Base-by-base conservation (phyloP, 2,113 vertebrate species). In the Acinonyx jubatus region DNA sequence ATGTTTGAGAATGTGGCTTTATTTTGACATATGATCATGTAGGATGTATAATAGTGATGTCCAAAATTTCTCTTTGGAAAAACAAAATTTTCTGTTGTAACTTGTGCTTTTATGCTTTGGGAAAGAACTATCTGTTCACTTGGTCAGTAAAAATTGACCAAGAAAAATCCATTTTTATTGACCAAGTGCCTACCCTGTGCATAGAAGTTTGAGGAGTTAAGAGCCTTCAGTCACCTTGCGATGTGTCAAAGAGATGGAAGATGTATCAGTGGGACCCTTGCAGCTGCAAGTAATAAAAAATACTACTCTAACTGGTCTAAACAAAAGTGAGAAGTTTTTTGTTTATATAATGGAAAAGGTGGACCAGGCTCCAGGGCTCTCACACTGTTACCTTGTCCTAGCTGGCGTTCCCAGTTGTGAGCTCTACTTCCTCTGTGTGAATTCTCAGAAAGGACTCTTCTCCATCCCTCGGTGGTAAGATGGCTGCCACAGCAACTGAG, bases 1-100 rank as follows among this genome's bases (percentile, higher is more conserved):
- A 45, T 81, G 38, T 74, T 79, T 36, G 52, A 89, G 21, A 79
- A 97, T 48, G 82, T 92, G 25, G 52, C 81, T 96, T 81, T 18
- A 21, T 85, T 33, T 93, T 87, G 96, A 88, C 14, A 38, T 41
- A 74, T 31, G 68, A 83, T 90, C 29, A 50, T 27, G 45, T 78
- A 66, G 25, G 73, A 71, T 27, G 25, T 68, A 55, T 33, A 23
- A 19, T 13, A 88, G 52, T 63, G 31, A 12, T 90, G 25, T n/a
- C 11, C 19, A 16, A 57, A 76, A 12, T 52, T 74, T 31, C 73
- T 97, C 38, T 63, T 91, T 79, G 82, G 50, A 38, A 69, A 81
- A 33, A 38, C 36, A 63, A 87, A 27, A 45, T 48, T 92, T 96
- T 86, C 52, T 63, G 13, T 71, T 78, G 21, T 61, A 90, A 89